Evolutionary conservation across 2,888 invertebrate genomes (phyloP).

Genomic region (Caenorhabditis sp.): DNA sequence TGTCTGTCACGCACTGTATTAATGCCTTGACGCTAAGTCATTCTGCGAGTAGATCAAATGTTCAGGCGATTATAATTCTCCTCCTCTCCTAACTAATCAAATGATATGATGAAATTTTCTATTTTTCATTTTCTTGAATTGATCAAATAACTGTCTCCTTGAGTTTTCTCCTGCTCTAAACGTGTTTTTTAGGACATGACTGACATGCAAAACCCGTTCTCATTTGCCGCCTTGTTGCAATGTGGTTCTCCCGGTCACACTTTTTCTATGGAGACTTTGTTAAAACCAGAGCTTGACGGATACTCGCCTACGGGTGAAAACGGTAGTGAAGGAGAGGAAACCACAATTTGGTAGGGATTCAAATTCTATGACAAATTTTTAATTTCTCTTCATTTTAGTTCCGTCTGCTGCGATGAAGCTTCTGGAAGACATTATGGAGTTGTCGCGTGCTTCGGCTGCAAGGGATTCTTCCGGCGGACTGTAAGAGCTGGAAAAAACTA

Average conservation of each 20-base stretch:
- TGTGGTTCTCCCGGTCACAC: conserved; percentile 57
- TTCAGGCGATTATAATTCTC: no score
- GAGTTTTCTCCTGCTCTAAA: no score
- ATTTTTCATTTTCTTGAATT: not conserved
- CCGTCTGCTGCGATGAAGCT: conserved; percentile 78
- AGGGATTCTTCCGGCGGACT: conserved; percentile 76
- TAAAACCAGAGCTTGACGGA: conserved; percentile 56
- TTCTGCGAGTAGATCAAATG: no score
- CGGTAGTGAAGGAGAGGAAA: conserved; percentile 50
- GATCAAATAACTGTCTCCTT: not conserved
- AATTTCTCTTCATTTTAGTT: no score
- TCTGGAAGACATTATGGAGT: conserved; percentile 77
- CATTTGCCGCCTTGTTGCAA: conserved; percentile 63
- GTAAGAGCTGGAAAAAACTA: conserved; percentile 76
- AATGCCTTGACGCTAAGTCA: conserved; percentile 6
- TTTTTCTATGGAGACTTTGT: conserved; percentile 47
- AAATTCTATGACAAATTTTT: no score
- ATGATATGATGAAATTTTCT: not conserved
- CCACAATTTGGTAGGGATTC: conserved; percentile 56
- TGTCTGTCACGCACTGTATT: conserved; percentile 25
- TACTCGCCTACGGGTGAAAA: conserved; percentile 50
- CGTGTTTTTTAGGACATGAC: conserved; percentile 34
- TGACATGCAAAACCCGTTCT: conserved; percentile 57
- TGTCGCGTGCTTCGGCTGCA: conserved; percentile 78
- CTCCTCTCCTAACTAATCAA: no score